Percentiles rank a stretch among this genome's conserved stretches.
Evolutionary conservation across 2,888 invertebrate species (phyloP).

Genomic region (Andrena bucephala): DNA sequence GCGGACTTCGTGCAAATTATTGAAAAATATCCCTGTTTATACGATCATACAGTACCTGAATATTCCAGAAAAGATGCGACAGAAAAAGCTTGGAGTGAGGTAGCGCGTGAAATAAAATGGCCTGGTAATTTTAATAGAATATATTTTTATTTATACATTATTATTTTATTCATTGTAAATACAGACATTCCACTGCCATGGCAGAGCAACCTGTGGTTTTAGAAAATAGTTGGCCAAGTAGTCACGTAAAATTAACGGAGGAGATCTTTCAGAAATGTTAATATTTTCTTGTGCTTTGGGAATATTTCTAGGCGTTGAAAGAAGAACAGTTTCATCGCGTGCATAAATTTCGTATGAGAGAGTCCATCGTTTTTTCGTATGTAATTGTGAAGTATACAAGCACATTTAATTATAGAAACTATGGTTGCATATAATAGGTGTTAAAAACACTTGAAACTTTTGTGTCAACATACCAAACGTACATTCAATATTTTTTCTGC

Average conservation of each 20-base stretch:
- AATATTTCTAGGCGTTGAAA: neutral
- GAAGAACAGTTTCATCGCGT: neutral
- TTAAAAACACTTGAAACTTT: slow-evolving; percentile 1
- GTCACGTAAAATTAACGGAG: neutral
- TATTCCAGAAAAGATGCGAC: neutral
- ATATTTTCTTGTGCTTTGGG: neutral
- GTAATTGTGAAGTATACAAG: neutral
- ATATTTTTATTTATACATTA: neutral
- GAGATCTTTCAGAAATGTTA: neutral
- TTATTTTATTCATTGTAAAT: neutral
- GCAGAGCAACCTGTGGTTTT: neutral
- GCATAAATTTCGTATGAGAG: neutral
- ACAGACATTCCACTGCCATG: neutral
- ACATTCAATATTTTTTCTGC: neutral
- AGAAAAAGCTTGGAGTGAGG: neutral
- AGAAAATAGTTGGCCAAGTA: neutral
- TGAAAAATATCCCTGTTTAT: neutral
- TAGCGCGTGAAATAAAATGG: neutral
- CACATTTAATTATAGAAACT: neutral
- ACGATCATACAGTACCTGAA: neutral
- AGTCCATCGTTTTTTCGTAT: neutral
- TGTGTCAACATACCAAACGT: neutral
- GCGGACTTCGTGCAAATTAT: neutral
- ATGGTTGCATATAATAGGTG: neutral
- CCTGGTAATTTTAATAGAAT: neutral